These are phyloP conservation scores for Chondrosia reniformis DNA, from an alignment of 37 sponge, comb jelly and placozoan genomes.

Conservation along the genomic window DNA sequence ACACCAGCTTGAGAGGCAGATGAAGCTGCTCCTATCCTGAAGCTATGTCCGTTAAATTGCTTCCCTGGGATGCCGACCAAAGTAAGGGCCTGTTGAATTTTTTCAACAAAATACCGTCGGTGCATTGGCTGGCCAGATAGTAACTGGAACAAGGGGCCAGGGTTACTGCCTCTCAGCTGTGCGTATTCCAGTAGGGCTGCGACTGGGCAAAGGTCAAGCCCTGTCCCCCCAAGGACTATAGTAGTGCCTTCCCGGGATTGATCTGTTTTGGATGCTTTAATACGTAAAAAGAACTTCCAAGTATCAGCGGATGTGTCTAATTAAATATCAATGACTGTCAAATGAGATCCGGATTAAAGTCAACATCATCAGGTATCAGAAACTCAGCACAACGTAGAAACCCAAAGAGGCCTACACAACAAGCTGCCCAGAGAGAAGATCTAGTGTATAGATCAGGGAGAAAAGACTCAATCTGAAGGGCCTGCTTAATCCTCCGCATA, in stretches of 20 bases:
- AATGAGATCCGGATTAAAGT: background rate
- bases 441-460: background rate
- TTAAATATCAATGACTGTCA: background rate
- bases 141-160: slow-evolving; percentile 8
- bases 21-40: slow-evolving; percentile 20
- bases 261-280: slow-evolving; percentile 6
- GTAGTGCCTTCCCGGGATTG: slow-evolving; percentile 9
- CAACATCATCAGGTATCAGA: background rate
- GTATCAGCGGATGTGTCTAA: background rate
- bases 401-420: slow-evolving; percentile 16
- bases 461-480: background rate
- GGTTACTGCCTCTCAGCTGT: background rate
- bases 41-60: slow-evolving; percentile 8
- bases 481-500: background rate
- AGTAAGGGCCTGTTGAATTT: background rate
- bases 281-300: background rate
- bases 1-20: background rate
- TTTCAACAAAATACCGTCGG: background rate
- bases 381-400: slow-evolving; percentile 15
- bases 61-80: background rate
- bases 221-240: slow-evolving; percentile 5
- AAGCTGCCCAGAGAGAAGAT: background rate
- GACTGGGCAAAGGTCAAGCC: slow-evolving; percentile 20
- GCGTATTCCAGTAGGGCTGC: slow-evolving; percentile 6
- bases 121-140: background rate